Conservation (phyloP, 1,140 invertebrate genomes). For the Saxidomus purpurata region DNA sequence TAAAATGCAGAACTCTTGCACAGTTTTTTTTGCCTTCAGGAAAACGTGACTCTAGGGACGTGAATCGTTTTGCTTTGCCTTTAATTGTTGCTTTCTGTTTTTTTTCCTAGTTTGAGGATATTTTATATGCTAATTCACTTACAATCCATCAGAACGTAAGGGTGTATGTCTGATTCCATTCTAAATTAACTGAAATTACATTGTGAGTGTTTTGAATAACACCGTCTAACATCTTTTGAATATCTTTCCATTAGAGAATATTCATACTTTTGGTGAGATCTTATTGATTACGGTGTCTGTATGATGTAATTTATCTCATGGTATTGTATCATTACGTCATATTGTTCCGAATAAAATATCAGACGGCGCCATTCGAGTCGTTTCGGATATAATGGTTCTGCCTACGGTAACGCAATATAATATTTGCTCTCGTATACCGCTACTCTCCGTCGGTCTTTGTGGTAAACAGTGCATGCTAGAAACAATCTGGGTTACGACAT, state of each 20-base stretch:
- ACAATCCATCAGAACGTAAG: no score
- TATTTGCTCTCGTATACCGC: not conserved
- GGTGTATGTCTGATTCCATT: not conserved
- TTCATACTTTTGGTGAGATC: constrained; percentile 1
- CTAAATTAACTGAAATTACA: constrained; percentile 8
- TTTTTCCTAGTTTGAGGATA: no score
- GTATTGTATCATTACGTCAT: constrained; percentile 30
- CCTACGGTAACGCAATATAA: not conserved
- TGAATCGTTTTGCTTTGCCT: no score
- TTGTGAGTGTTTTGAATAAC: constrained; percentile 2
- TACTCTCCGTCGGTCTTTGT: not conserved
- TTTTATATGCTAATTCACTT: no score
- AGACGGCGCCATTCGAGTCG: not conserved
- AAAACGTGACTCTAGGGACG: no score
- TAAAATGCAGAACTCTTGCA: no score
- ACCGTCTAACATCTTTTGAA: not conserved
- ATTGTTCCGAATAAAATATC: not conserved
- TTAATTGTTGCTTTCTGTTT: no score
- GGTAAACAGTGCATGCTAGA: not conserved
- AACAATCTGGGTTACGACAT: not conserved
- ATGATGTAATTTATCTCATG: constrained; percentile 5
- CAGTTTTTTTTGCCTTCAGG: no score
- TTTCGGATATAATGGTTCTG: not conserved
- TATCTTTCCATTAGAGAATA: constrained; percentile 5
- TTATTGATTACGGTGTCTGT: constrained; percentile 23